Evolutionary conservation across 2,797 vertebrate species (phyloP), one percentile per base, ranked within the genome.

Genomic region (Toxotes lorentzi): DNA sequence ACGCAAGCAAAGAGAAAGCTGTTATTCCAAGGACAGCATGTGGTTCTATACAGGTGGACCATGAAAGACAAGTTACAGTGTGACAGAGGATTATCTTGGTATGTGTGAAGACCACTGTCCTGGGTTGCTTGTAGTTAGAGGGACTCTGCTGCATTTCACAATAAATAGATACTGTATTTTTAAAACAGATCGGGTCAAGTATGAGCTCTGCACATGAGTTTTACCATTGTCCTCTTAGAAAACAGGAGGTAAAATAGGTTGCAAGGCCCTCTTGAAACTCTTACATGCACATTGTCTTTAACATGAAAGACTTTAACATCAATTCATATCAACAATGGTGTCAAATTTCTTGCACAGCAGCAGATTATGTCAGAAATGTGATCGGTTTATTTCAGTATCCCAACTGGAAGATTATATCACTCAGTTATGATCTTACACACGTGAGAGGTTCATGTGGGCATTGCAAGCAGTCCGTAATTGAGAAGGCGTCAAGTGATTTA

Each of bases 401-500:
- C 54, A 59, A 7, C 17, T 69, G 41, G 9, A 53, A 13, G 59
- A 62, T 58, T 65, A 23, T 35, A 60, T 70, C 7, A 48, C 62
- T 68, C 23, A 34, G 14, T 60, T 63, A 60, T 59, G 43, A 69
- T 67, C 30, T 62, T 53, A 74, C 34, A 53, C 34, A 54, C 0
- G 16, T 19, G 47, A 48, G 17, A 27, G 38, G 16, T 73, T 71
- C 24, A 19, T 27, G 50, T 56, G 19, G 59, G 16, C 35, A 40
- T 51, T 43, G 12, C 45, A 53, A 7, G 2, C 23, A 45, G 38
- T 66, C n/a, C 48, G 38, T 70, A 30, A 80, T 59, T 50, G 34
- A 1, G 21, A 23, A 53, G 0, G 2, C 30, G 69, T 66, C n/a
- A 67, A 76, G 32, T 38, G 66, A 78, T 76, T 79, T 67, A 78